These are phyloP conservation scores for Philereme vetulata DNA, from an alignment of 2,888 invertebrate species.

Conservation along the genomic window DNA sequence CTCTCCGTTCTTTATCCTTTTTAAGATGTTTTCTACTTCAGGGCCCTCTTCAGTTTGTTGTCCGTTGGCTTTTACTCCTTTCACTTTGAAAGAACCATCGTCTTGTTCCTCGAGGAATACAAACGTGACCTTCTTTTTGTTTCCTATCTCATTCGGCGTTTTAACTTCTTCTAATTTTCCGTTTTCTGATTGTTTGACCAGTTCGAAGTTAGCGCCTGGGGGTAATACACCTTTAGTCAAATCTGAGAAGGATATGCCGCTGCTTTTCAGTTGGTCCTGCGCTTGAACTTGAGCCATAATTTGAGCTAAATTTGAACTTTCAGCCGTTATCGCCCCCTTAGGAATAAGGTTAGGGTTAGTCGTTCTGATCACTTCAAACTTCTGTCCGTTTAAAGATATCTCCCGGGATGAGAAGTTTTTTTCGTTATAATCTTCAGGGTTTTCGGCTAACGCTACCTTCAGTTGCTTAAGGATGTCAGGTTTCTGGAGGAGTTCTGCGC, in stretches of 20 bases:
- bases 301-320: constrained; percentile 70
- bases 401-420: constrained; percentile 90
- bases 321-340: constrained; percentile 81
- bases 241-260: constrained; percentile 88
- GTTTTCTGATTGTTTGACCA: constrained; percentile 89
- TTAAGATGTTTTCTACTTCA: constrained; percentile 91
- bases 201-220: constrained; percentile 90
- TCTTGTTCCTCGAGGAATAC: constrained; percentile 93
- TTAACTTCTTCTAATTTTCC: constrained; percentile 89
- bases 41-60: constrained; percentile 87
- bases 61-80: constrained; percentile 91
- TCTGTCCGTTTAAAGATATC: constrained; percentile 89
- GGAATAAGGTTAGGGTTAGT: constrained; percentile 87
- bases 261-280: constrained; percentile 80
- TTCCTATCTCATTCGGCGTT: constrained; percentile 83
- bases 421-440: constrained; percentile 85
- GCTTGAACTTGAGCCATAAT: constrained; percentile 67
- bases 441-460: constrained; percentile 88
- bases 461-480: constrained; percentile 90
- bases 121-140: constrained; percentile 92
- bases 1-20: constrained; percentile 91
- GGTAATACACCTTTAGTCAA: constrained; percentile 91
- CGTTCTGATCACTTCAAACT: constrained; percentile 88
- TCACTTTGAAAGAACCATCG: constrained; percentile 93
- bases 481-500: constrained; percentile 85